Evolutionary conservation across 2,797 vertebrate species (phyloP), one percentile per base, ranked within the genome.

Genomic region (Carcharodon carcharias): DNA sequence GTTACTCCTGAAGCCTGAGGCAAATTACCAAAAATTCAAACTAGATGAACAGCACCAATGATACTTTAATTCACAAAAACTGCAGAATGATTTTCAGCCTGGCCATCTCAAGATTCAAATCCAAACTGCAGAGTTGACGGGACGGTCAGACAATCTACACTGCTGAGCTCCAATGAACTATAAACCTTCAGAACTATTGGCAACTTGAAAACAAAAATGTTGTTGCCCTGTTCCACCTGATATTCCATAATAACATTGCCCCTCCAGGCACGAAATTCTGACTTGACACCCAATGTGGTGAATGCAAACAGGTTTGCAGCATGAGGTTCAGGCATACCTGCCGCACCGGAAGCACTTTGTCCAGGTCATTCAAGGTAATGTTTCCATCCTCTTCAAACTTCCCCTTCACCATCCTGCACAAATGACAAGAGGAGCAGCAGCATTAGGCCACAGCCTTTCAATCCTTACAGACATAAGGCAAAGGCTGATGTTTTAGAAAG

Each of bases 361-460:
- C 99, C 26, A 99, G 99, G 97, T 99, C 99, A 0, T 99, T 99
- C 98, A 99, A 97, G 97, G 99, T 99, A 96, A 99, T 99, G 73
- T 98, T 97, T 0, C 99, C 99, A 28, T 99, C 98, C 21, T 99
- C 99, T 65, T 99, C 99, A 0, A 98, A 98, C 77, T 98, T 99
- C 96, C 98, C 98, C 97, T 99, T 99, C 96, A 98, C 98, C 98
- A 99, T 98, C 97, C 99, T 99, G 96, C 67, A 93, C 26, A 96
- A 97, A 96, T 96, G 82, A 45, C 31, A 61, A 96, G 26, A 77
- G 50, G n/a, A 67, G 7, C 1, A 67, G 50, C 63, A 93, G 69
- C 94, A 73, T 95, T 95, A 95, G 67, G 21, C 21, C 18, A 7
- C 5, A 26, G 21, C 1, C 82, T 26, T 85, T 85, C 35, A 93